Evolutionary conservation across 2,113 vertebrate genomes (phyloP).

Genomic region (Catagonus wagneri): DNA sequence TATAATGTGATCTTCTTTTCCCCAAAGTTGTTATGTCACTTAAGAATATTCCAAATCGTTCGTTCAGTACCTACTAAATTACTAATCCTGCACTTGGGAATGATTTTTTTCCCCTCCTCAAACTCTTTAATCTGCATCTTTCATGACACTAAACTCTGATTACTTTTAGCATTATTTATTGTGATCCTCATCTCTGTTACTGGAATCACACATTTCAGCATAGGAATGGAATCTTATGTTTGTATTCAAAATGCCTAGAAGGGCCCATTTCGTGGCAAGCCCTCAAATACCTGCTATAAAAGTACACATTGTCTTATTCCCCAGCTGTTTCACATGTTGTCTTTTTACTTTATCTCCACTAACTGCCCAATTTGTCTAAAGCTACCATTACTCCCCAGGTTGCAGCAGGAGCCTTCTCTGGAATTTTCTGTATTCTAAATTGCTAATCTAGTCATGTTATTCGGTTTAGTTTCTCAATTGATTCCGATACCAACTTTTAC

Average conservation of each 20-base stretch:
- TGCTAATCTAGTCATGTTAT: neutral
- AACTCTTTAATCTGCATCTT: neutral
- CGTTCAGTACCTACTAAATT: neutral
- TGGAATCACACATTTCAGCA: neutral
- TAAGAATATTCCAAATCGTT: neutral
- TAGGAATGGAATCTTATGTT: neutral
- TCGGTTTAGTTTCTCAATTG: neutral
- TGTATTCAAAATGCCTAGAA: neutral
- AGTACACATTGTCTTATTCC: neutral
- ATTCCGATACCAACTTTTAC: neutral
- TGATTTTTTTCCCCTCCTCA: neutral
- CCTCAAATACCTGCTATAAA: neutral
- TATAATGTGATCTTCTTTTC: slow-evolving; percentile 18
- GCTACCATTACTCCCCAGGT: neutral
- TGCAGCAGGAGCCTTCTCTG: neutral
- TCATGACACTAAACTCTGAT: neutral
- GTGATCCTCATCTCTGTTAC: neutral
- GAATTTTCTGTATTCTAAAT: neutral
- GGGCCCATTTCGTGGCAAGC: neutral
- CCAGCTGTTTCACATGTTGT: neutral
- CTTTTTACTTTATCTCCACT: neutral
- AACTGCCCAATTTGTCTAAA: neutral
- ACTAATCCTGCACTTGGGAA: neutral
- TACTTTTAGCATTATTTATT: neutral
- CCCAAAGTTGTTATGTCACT: neutral